These are phyloP conservation scores for Drosophila funebris DNA, from an alignment of 1,140 invertebrate genomes.

Conservation along the genomic window DNA sequence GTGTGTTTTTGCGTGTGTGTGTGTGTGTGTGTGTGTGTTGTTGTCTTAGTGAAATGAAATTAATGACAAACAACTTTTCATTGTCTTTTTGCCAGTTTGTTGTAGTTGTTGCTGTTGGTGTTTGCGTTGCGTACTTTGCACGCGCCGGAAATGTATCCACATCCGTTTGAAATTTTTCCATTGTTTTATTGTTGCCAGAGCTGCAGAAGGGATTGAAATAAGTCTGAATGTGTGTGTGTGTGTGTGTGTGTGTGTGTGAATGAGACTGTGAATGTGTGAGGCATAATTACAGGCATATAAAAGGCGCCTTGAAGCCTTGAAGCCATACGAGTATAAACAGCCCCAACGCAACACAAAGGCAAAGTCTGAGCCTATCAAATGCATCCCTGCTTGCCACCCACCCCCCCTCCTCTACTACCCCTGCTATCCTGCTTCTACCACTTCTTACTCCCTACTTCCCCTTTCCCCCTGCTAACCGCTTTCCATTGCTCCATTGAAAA, in stretches of 20 bases:
- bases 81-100: slow-evolving; percentile 44
- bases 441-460: background rate
- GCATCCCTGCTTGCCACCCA: too few species aligned
- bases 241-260: background rate
- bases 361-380: slow-evolving; percentile 8
- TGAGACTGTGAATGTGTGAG: background rate
- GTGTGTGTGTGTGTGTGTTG: slow-evolving; percentile 14
- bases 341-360: background rate
- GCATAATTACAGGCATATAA: slow-evolving; percentile 36
- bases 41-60: slow-evolving; percentile 63
- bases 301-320: slow-evolving; percentile 39
- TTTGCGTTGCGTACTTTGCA: slow-evolving; percentile 58
- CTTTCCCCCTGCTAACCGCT: background rate
- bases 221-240: background rate
- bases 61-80: slow-evolving; percentile 79
- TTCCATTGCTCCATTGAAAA: background rate
- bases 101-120: background rate
- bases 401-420: too few species aligned
- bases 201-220: background rate
- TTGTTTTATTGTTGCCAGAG: slow-evolving; percentile 33
- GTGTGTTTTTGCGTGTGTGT: slow-evolving; percentile 24
- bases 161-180: slow-evolving; percentile 73
- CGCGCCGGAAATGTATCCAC: slow-evolving; percentile 73
- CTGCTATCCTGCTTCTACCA: background rate
- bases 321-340: too few species aligned